Base-by-base conservation (phyloP, 2,888 invertebrate genomes). In the Hirtodrosophila alboralis region DNA sequence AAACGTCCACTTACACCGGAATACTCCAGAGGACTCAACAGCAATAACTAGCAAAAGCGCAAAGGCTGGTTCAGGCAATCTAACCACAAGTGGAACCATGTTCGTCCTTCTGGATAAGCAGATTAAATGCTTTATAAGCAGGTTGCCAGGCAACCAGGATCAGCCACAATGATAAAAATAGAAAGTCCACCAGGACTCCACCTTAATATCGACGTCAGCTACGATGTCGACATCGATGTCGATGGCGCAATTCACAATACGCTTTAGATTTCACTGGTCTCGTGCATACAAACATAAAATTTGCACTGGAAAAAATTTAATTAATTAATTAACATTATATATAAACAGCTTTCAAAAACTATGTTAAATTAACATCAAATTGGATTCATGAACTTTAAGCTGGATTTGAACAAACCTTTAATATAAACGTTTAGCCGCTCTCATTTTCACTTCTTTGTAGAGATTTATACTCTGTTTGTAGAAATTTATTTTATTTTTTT, bases 131-230 rank as follows among this genome's bases (percentile, higher is more conserved):
- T 65, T 63, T 56, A 40, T 56, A 53, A 45, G 54, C 62, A 26
- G 38, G 69, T 69, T 84, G 71, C 78, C 78, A 34, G 71, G 85
- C 56, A 51, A 68, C 78, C 65, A 48, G 83, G 85, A 81, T 78
- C 85, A 81, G 58, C 48, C 54, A 36, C 75, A 54, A 52, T 62
- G 61, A 77, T 70, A 84, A 74, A 75, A 80, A 79, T 80, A 77
- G 61, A 56, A 68, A 45, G 40, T 58, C 34, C 48, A 34, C 36
- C 36, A 54, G 51, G 52, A 58, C 41, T 30, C 13, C 12, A 27
- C n/a, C 45, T 28, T 28, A 4, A 18, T 45, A 47, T 47, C 47
- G 21, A 27, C 44, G 51, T 28, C 43, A 16, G 16, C 30, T 34
- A 7, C 14, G 12, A 9, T 37, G 9, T 37, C 23, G 8, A 8